Conservation (phyloP, 1,140 invertebrate species). For the Odontomachus brunneus region DNA sequence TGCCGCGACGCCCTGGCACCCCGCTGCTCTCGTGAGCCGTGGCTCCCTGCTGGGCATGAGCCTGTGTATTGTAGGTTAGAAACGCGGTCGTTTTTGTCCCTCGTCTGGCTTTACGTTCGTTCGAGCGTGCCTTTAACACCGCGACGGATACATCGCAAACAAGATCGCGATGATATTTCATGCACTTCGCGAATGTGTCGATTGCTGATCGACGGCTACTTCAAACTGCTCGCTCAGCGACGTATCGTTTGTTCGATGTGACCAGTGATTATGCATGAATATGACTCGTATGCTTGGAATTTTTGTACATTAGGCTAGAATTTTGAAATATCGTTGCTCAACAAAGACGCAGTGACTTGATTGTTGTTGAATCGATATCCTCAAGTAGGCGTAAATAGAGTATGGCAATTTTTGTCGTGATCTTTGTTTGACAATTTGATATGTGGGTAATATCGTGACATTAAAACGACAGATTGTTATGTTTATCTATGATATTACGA, state of each 20-base stretch:
- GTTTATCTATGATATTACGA: neutral
- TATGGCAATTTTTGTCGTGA: too few species aligned
- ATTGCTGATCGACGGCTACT: neutral
- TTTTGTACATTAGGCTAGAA: neutral
- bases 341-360: neutral
- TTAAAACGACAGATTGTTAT: neutral
- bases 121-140: too few species aligned
- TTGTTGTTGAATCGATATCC: neutral
- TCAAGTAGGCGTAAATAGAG: too few species aligned
- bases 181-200: neutral
- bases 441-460: too few species aligned
- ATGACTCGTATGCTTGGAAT: neutral
- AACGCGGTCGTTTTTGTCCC: too few species aligned
- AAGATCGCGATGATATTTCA: neutral
- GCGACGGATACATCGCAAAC: neutral
- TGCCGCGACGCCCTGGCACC: conserved; percentile 29
- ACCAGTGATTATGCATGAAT: neutral
- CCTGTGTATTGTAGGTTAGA: too few species aligned
- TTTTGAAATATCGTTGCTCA: too few species aligned
- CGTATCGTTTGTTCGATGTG: neutral
- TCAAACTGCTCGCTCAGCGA: neutral
- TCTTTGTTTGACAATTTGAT: too few species aligned
- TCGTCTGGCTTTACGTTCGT: too few species aligned
- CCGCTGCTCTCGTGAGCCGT: neutral
- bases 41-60: neutral